Conservation (phyloP, 2,113 vertebrate species). For the Burhinus oedicnemus region DNA sequence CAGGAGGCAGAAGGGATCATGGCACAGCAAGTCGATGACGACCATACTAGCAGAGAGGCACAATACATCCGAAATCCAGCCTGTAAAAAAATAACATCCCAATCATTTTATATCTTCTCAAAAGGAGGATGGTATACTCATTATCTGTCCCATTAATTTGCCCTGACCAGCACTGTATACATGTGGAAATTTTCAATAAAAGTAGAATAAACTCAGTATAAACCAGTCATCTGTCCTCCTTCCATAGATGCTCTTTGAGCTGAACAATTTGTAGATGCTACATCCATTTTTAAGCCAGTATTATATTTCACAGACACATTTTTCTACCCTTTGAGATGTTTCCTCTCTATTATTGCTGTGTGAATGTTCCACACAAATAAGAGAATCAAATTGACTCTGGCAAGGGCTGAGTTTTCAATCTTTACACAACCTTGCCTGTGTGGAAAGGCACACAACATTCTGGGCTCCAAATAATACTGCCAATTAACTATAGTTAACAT, state of each 20-base stretch:
- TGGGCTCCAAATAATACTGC: background rate
- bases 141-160: background rate
- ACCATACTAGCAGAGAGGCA: background rate
- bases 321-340: background rate
- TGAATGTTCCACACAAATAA: background rate
- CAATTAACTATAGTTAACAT: background rate
- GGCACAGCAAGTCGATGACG: background rate
- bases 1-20: background rate
- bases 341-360: background rate
- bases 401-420: background rate
- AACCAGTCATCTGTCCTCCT: background rate
- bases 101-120: background rate
- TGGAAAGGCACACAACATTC: background rate
- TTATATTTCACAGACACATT: background rate
- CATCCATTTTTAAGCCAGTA: background rate
- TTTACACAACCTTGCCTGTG: background rate
- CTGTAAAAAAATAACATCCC: background rate
- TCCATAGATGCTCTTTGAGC: background rate
- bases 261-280: background rate
- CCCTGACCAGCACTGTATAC: background rate
- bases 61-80: background rate
- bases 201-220: background rate
- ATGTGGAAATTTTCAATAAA: background rate
- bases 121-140: background rate
- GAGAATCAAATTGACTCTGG: background rate